Evolutionary conservation across 2,797 vertebrate genomes (phyloP), one percentile per base, ranked within the genome.

Genomic region (Semotilus atromaculatus): DNA sequence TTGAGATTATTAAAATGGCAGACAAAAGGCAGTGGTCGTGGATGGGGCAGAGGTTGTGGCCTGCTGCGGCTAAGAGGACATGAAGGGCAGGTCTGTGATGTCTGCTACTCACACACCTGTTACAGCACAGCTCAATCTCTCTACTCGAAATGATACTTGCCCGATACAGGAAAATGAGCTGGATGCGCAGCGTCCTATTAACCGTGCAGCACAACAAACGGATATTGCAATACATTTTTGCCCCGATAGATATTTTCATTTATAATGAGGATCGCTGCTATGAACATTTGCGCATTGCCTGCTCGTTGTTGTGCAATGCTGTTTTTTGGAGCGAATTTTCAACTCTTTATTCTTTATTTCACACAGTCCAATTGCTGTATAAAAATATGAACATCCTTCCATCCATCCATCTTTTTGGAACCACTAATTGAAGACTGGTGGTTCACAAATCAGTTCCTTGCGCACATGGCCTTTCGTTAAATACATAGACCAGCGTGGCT

Each of bases 1-100:
- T 98, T 98, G 96, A 97, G 95, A 97, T 97, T 97, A 97, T 98
- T 97, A 96, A 96, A 97, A 99, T 96, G 95, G 96, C 94, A 94
- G 93, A 94, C 95, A 95, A 96, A 96, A 96, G 94, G 94, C 92
- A 92, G 93, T 89, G 89, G 87, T 90, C 87, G 85, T 87, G 87
- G 74, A 90, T 87, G 86, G 89, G 95, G 92, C 96, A 94, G 95
- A 96, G 96, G 96, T 96, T 96, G 94, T 92, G 95, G 95, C 95
- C 95, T 93, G 68, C 90, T 90, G 94, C 94, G 93, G 93, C 94
- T 93, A 95, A 93, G 94, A 96, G 96, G 94, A 95, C 94, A 93
- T 94, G 93, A 96, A 95, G 95, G 95, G 94, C 93, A 94, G 94
- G 94, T 91, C 92, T 96, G 91, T 91, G 94, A 94, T 94, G 92